phyloP scores from a whole-genome alignment of 2,113 vertebrate genomes.

The Gymnocephalus cernua region DNA sequence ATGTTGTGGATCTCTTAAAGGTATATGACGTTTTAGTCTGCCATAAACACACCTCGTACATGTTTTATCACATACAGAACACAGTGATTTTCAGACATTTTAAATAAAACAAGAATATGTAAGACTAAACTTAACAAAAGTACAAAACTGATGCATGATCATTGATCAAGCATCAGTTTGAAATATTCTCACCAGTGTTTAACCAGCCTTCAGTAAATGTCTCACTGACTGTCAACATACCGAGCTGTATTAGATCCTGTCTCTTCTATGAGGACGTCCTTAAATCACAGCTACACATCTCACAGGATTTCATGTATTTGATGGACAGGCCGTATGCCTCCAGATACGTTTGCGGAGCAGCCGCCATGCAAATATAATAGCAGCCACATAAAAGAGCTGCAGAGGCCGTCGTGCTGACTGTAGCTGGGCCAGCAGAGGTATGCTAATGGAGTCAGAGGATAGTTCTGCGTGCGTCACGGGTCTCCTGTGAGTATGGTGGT shows the following conservation, averaged over 20 bases:
- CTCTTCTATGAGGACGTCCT: neutral
- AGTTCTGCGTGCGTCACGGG: slow-evolving; percentile 67
- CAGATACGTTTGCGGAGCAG: slow-evolving; percentile 26
- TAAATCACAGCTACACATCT: neutral
- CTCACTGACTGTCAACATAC: no score
- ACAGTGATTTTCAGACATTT: neutral
- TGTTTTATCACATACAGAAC: neutral
- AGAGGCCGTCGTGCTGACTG: slow-evolving; percentile 34
- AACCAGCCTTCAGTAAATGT: neutral
- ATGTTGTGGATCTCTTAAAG: no score
- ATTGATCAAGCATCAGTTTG: neutral
- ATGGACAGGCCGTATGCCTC: slow-evolving; percentile 9
- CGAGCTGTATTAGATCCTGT: neutral
- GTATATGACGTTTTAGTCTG: no score
- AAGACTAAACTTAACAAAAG: neutral
- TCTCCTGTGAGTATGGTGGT: slow-evolving; percentile 57
- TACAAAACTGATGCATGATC: neutral
- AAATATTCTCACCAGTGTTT: neutral
- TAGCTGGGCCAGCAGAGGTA: slow-evolving; percentile 59
- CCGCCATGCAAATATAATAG: slow-evolving; percentile 25
- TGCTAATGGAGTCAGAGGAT: slow-evolving; percentile 70
- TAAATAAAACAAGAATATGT: neutral
- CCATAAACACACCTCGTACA: neutral
- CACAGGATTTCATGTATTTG: neutral
- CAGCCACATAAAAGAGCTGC: slow-evolving; percentile 47